These are phyloP conservation scores for Malurus leucopterus DNA, from an alignment of 2,797 vertebrate genomes.

Conservation along the genomic window DNA sequence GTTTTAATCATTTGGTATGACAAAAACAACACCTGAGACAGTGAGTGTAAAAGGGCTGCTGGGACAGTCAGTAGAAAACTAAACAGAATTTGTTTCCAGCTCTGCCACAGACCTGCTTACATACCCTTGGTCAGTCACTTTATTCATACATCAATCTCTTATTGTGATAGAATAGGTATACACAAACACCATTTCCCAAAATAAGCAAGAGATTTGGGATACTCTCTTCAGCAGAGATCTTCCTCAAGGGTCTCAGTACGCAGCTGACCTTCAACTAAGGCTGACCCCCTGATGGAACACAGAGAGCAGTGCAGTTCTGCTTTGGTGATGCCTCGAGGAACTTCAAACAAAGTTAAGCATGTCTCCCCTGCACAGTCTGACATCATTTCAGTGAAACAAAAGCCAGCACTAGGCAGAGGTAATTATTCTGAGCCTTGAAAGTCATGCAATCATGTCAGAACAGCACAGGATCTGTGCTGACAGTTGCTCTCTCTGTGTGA, in stretches of 20 bases:
- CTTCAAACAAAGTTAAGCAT: not conserved
- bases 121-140: not conserved
- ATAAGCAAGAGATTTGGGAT: not conserved
- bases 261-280: not conserved
- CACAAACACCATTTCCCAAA: not conserved
- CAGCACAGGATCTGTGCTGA: not conserved
- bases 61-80: not conserved
- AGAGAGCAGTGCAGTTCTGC: not conserved
- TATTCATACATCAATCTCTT: not conserved
- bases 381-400: not conserved
- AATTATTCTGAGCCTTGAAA: not conserved
- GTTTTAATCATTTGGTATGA: not conserved
- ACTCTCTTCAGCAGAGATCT: not conserved
- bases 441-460: rapidly evolving
- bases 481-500: not conserved
- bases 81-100: not conserved
- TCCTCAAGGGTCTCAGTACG: not conserved
- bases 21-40: not conserved
- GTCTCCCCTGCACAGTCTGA: not conserved
- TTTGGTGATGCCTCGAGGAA: not conserved
- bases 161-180: not conserved
- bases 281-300: not conserved
- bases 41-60: not conserved
- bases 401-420: not conserved
- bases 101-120: not conserved